Evolutionary conservation across 1,140 invertebrate genomes (phyloP).

Genomic region (Drosophila chauvacae): DNA sequence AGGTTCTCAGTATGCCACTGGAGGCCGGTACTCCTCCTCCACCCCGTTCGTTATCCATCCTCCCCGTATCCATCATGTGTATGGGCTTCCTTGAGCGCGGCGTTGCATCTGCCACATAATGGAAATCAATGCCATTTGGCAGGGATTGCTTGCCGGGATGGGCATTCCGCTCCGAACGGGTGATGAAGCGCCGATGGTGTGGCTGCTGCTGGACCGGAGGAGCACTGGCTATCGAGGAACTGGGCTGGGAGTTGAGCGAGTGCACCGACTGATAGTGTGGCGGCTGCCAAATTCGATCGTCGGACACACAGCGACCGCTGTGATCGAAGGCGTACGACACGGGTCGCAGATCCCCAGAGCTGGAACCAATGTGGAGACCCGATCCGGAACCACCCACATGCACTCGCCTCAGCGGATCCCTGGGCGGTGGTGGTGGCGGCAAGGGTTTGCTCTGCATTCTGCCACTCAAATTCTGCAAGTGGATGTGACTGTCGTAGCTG

Average conservation of each 20-base stretch:
- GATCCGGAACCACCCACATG: slow-evolving; percentile 31
- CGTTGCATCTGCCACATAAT: slow-evolving; percentile 88
- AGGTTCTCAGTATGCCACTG: slow-evolving; percentile 69
- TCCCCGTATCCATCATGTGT: slow-evolving; percentile 84
- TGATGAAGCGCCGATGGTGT: slow-evolving; percentile 69
- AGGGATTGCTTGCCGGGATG: slow-evolving; percentile 74
- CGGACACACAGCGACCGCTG: slow-evolving; percentile 77
- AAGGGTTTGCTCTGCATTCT: slow-evolving; percentile 74
- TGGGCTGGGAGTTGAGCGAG: slow-evolving; percentile 67
- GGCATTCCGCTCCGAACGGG: slow-evolving; percentile 69
- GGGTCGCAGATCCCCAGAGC: slow-evolving; percentile 81
- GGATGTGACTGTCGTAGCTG: slow-evolving; percentile 83
- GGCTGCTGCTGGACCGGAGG: slow-evolving; percentile 38
- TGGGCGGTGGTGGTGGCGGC: slow-evolving; percentile 89
- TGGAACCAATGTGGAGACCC: slow-evolving; percentile 46
- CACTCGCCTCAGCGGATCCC: slow-evolving; percentile 87
- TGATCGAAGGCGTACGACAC: slow-evolving; percentile 86
- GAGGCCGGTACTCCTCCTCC: slow-evolving; percentile 31
- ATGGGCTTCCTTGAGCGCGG: slow-evolving; percentile 88
- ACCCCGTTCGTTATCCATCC: slow-evolving; percentile 1
- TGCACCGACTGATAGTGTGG: slow-evolving; percentile 84
- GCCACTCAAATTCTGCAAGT: slow-evolving; percentile 65
- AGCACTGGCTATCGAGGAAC: slow-evolving; percentile 64
- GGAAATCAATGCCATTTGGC: slow-evolving; percentile 85
- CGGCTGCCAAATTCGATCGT: slow-evolving; percentile 85